Evolutionary conservation across 2,888 invertebrate genomes (phyloP).

Genomic region (Athripsodes cinereus): DNA sequence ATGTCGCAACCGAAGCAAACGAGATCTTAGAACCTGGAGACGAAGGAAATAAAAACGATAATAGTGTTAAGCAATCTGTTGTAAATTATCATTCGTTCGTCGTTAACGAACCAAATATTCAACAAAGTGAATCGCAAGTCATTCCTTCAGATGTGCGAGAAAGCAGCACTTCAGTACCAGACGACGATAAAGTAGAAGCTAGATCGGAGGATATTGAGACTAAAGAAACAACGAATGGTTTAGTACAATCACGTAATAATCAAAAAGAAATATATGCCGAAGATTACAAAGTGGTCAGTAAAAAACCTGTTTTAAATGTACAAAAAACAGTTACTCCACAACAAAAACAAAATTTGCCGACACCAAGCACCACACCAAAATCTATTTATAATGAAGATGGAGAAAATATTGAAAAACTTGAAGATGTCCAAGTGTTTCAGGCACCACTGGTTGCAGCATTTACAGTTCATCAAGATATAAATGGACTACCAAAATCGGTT

Average conservation of each 20-base stretch:
- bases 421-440: constrained; percentile 72
- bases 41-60: constrained; percentile 36
- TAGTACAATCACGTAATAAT: constrained; percentile 40
- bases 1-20: constrained; percentile 35
- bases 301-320: constrained; percentile 29
- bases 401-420: constrained; percentile 61
- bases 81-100: constrained; percentile 56
- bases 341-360: constrained; percentile 39
- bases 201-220: constrained; percentile 45
- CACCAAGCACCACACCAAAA: constrained; percentile 56
- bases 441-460: constrained; percentile 81
- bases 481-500: constrained; percentile 72
- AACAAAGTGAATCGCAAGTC: constrained; percentile 33
- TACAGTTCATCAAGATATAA: constrained; percentile 76
- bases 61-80: constrained; percentile 39
- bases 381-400: constrained; percentile 65
- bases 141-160: constrained; percentile 11
- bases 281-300: constrained; percentile 14
- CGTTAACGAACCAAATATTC: constrained; percentile 45
- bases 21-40: constrained; percentile 39
- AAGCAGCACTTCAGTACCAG: constrained; percentile 25
- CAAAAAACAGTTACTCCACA: constrained; percentile 14
- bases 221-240: constrained; percentile 32
- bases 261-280: constrained; percentile 33
- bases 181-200: constrained; percentile 36